Base-by-base conservation (phyloP, 2,797 vertebrate genomes). In the Lycodopsis pacificus region DNA sequence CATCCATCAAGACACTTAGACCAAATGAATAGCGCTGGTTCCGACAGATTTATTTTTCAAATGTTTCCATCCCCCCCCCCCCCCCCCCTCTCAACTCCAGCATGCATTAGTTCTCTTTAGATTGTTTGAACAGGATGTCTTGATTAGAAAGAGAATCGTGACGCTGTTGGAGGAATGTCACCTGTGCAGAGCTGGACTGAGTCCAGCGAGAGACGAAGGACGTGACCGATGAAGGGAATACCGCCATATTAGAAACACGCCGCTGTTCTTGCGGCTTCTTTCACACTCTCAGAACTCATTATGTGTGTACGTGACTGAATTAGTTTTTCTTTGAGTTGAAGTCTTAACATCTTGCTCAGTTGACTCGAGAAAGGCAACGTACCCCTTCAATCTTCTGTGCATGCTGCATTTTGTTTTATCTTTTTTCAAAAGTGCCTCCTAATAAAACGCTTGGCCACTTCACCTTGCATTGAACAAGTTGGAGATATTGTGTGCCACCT, bases 1-100 rank as follows among this genome's bases (percentile, higher is more conserved):
- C 97, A 97, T 97, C 96, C 96, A 96, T 96, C 94, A 93, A 94
- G 95, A 96, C 95, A 96, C 94, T 95, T 97, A 97, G 97, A 98
- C 97, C 97, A 97, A 98, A 97, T 97, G 91, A 94, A 90, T 94
- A 96, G 97, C 88, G 94, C 96, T 97, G 96, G 94, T 95, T 95
- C 95, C 95, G 95, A 93, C 96, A 95, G 94, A 94, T 95, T 95
- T 95, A 94, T 84, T 91, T 92, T 86, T 89, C 57, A 71, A 94
- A 34, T 34, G 32, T 95, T 94, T 93, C 30, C 30, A 30, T 4
- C 1, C 5, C 32, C 32, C 7, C 32, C 32, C 6, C 6, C 32
- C 32, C 32, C 71, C 75, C 93, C 63, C 58, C 72, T 65, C 71
- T 87, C 73, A 56, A 40, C 77, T 89, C 71, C 81, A 88, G 92